Conservation (phyloP, 2,113 vertebrate species). For the Rhegmatorhina hoffmannsi region DNA sequence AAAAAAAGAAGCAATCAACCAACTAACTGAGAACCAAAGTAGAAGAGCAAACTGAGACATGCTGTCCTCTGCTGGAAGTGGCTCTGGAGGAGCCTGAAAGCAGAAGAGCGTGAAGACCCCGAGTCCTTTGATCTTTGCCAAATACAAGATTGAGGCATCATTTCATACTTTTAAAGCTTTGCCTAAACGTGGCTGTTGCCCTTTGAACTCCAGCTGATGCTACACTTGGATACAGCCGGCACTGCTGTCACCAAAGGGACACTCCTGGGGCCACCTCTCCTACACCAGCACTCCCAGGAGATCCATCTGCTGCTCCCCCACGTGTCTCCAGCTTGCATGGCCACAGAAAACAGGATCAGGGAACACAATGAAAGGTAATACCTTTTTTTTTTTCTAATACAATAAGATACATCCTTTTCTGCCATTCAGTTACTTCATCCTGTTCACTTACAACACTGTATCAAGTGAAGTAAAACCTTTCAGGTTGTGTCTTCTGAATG, state of each 20-base stretch:
- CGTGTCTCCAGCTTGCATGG: accelerated
- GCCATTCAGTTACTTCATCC: background rate
- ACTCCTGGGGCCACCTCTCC: background rate
- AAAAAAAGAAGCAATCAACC: background rate
- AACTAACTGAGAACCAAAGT: background rate
- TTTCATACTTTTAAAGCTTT: background rate
- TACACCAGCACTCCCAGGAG: background rate
- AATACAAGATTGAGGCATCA: background rate
- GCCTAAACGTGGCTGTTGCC: background rate
- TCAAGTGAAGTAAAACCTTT: background rate
- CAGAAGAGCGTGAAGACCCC: background rate
- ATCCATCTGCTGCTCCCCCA: background rate
- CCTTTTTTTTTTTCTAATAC: background rate
- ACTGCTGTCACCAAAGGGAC: background rate
- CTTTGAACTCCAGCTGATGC: background rate
- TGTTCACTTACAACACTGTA: background rate
- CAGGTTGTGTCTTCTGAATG: accelerated
- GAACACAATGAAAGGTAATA: background rate
- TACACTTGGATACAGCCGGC: background rate
- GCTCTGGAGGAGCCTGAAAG: slow-evolving; percentile 1
- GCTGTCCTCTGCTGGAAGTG: slow-evolving; percentile 44
- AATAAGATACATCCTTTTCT: background rate
- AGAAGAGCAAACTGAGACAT: slow-evolving; percentile 24
- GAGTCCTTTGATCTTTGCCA: background rate
- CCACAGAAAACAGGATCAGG: background rate